Percentiles rank a stretch among this genome's conserved stretches.
Evolutionary conservation across 2,113 vertebrate genomes (phyloP).

Genomic region (Callipepla squamata): DNA sequence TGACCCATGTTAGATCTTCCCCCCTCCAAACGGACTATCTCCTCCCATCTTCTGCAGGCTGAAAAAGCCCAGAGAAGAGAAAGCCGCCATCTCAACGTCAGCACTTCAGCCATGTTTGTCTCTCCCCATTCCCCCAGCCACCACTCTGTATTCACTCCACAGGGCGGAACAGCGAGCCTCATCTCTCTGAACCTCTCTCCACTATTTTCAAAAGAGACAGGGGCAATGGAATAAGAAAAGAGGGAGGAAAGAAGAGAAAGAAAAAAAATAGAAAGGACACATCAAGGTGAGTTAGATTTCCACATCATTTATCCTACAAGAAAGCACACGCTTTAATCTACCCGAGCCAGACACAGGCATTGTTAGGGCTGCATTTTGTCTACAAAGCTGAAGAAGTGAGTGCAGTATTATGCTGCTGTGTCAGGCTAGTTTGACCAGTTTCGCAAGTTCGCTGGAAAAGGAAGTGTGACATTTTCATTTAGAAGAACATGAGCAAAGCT

Average conservation of each 20-base stretch:
- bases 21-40: not conserved
- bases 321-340: slow-evolving; percentile 81
- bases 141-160: slow-evolving; percentile 63
- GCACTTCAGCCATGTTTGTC: slow-evolving; percentile 41
- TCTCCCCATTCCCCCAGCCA: slow-evolving; percentile 22
- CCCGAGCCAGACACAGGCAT: slow-evolving; percentile 61
- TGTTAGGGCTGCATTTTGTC: slow-evolving; percentile 63
- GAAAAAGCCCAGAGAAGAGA: not conserved
- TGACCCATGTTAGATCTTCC: not conserved
- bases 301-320: slow-evolving; percentile 83
- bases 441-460: slow-evolving; percentile 42
- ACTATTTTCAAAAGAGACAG: slow-evolving; percentile 79
- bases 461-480: slow-evolving; percentile 69
- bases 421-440: slow-evolving; percentile 75
- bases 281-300: slow-evolving; percentile 86
- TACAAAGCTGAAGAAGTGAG: slow-evolving; percentile 55
- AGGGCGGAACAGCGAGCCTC: slow-evolving; percentile 58
- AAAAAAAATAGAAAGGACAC: slow-evolving; percentile 69
- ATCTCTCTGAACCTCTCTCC: slow-evolving; percentile 79
- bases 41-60: slow-evolving; percentile 69
- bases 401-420: not conserved
- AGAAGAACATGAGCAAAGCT: slow-evolving; percentile 34
- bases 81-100: slow-evolving; percentile 38
- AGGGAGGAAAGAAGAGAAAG: not conserved
- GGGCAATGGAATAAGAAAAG: slow-evolving; percentile 53